These are phyloP conservation scores for Patella caerulea DNA, from an alignment of 2,888 invertebrate species.

Conservation along the genomic window DNA sequence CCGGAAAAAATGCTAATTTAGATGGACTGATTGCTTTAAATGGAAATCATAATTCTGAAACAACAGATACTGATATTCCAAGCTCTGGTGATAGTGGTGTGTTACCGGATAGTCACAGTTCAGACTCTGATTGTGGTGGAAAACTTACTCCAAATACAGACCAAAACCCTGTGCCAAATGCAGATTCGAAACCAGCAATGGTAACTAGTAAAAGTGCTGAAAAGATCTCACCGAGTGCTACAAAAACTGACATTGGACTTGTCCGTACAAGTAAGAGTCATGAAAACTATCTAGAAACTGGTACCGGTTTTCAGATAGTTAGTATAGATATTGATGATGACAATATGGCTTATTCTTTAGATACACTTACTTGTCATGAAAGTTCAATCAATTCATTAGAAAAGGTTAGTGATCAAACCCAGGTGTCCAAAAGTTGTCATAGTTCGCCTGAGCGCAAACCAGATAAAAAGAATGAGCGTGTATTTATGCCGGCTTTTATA, in stretches of 20 bases:
- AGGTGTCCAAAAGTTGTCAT: constrained; percentile 47
- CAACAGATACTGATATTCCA: constrained; percentile 33
- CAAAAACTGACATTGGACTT: constrained; percentile 75
- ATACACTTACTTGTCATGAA: constrained; percentile 82
- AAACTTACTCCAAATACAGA: constrained; percentile 19
- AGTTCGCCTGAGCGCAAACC: constrained; percentile 49
- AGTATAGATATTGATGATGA: constrained; percentile 95
- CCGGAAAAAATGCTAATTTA: constrained; percentile 14
- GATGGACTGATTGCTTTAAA: constrained; percentile 19
- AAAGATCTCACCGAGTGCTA: constrained; percentile 50
- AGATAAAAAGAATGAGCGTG: constrained; percentile 49
- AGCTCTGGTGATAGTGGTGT: constrained; percentile 43
- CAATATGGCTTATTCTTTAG: constrained; percentile 92
- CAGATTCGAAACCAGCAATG: constrained; percentile 32
- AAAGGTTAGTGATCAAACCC: constrained; percentile 34
- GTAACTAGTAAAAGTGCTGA: constrained; percentile 65
- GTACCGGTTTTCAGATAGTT: constrained; percentile 83
- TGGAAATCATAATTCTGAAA: constrained; percentile 25
- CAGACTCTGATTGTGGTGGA: constrained; percentile 36
- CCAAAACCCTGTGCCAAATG: constrained; percentile 11
- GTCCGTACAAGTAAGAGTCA: constrained; percentile 88
- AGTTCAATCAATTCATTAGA: constrained; percentile 40
- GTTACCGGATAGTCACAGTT: constrained; percentile 36
- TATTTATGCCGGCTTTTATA: constrained; percentile 65
- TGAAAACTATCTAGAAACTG: constrained; percentile 90